Percentiles rank a stretch among this genome's conserved stretches.
phyloP scores from a whole-genome alignment of 2,888 invertebrate genomes.

The Aphrophora alni region DNA sequence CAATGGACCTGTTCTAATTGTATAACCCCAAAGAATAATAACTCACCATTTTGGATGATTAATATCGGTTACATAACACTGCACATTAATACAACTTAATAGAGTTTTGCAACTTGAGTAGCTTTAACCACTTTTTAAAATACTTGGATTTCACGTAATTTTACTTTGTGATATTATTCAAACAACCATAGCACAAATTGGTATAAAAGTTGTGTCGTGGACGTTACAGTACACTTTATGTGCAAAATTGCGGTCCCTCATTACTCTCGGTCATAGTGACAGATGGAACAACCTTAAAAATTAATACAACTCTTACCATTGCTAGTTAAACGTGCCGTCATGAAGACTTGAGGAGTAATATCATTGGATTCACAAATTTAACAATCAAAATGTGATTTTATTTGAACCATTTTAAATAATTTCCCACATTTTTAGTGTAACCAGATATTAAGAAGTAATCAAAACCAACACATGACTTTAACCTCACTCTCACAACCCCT shows the following conservation, averaged over 20 bases:
- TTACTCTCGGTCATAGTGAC: background rate
- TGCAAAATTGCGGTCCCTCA: background rate
- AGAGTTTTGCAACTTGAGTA: too few species aligned
- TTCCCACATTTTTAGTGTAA: background rate
- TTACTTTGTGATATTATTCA: background rate
- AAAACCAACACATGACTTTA: background rate
- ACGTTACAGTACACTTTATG: background rate
- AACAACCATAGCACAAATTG: background rate
- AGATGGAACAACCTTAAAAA: background rate
- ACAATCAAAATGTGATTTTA: background rate
- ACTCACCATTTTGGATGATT: background rate
- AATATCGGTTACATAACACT: background rate
- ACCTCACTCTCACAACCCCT: background rate
- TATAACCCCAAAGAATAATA: background rate
- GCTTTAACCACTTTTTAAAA: too few species aligned
- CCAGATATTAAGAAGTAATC: background rate
- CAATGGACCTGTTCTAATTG: background rate
- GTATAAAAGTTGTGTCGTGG: background rate
- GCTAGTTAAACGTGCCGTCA: background rate
- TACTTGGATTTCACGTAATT: background rate
- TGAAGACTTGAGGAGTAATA: background rate
- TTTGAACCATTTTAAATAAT: background rate
- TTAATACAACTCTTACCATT: background rate
- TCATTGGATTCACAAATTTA: background rate
- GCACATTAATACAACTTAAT: background rate